Base-by-base conservation (phyloP, 2,797 vertebrate species). In the Podarcis lilfordi region DNA sequence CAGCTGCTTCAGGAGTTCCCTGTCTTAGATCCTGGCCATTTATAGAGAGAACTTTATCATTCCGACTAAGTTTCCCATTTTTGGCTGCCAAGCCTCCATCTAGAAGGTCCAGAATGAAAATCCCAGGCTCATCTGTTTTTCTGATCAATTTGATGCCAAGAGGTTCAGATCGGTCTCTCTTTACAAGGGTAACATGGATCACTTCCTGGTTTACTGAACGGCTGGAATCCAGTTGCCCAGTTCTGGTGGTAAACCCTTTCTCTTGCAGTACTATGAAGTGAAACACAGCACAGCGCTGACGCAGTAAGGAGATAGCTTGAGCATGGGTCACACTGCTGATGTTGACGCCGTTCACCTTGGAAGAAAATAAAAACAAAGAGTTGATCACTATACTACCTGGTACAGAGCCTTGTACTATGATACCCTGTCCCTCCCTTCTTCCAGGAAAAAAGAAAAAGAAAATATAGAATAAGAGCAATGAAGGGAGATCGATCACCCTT, bases 141-240 rank as follows among this genome's bases (percentile, higher is more conserved):
- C 98, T 96, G 93, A 99, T 98, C 82, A 99, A 97, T 92, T 99
- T 99, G 93, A 99, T 99, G 64, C 98, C 98, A 1, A 99, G 94
- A 0, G 98, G 98, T 15, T 99, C 98, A 0, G 96, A 94, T 25
- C 97, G 97, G 83, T 98, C 98, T 37, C 96, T 97, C 95, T 99
- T 99, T 1, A 98, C 94, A 61, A 99, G 93, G 4, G 97, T 98
- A 86, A 98, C 98, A 0, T 98, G 98, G 94, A 98, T 97, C 80
- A 98, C 98, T 0, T 98, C 97, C 94, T 97, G 95, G 61, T n/a
- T 89, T 0, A 86, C 0, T 23, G 82, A 11, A 15, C 81, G 27
- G 45, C 1, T 35, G 55, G 77, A 93, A 82, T 98, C 98, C 1
- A 96, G 92, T 4, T 97, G 97, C 0, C 92, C 91, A 82, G 96